These are phyloP conservation scores for Hoplodrina blanda DNA, from an alignment of 2,888 invertebrate genomes.

Conservation along the genomic window DNA sequence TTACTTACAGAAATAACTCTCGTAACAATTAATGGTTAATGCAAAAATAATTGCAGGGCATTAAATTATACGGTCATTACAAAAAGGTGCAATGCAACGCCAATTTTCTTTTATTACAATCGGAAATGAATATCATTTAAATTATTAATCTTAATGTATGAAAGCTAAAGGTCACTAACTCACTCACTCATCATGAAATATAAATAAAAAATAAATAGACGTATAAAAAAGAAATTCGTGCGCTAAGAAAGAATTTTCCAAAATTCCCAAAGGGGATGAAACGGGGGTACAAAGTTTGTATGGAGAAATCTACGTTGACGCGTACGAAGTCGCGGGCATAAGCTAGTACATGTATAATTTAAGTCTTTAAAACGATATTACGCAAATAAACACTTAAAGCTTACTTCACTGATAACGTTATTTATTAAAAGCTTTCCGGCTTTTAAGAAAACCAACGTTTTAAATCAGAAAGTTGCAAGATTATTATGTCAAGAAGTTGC, in stretches of 20 bases:
- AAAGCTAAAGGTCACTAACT: too few species aligned
- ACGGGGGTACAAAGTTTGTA: too few species aligned
- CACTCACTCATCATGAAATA: too few species aligned
- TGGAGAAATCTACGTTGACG: too few species aligned
- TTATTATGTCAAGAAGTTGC: slow-evolving; percentile 38
- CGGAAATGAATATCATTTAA: slow-evolving; percentile 16
- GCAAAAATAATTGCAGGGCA: slow-evolving; percentile 2
- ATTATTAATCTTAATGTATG: slow-evolving; percentile 1
- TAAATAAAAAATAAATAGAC: too few species aligned
- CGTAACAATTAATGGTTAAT: not conserved
- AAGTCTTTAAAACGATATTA: slow-evolving; percentile 26
- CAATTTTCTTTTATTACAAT: slow-evolving; percentile 3
- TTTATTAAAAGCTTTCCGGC: slow-evolving; percentile 53
- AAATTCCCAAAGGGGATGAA: too few species aligned
- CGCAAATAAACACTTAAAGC: slow-evolving; percentile 42
- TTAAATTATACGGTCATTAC: slow-evolving; percentile 21
- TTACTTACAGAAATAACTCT: not conserved
- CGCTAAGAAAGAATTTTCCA: too few species aligned
- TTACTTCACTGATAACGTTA: slow-evolving; percentile 44
- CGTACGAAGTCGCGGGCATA: too few species aligned
- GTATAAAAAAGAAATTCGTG: too few species aligned
- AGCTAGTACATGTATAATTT: slow-evolving; percentile 8
- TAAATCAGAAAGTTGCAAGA: slow-evolving; percentile 42
- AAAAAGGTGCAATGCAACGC: slow-evolving; percentile 16
- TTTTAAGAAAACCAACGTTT: slow-evolving; percentile 23